Conservation (phyloP, 2,797 vertebrate species). For the Scomberomorus guttatus region DNA sequence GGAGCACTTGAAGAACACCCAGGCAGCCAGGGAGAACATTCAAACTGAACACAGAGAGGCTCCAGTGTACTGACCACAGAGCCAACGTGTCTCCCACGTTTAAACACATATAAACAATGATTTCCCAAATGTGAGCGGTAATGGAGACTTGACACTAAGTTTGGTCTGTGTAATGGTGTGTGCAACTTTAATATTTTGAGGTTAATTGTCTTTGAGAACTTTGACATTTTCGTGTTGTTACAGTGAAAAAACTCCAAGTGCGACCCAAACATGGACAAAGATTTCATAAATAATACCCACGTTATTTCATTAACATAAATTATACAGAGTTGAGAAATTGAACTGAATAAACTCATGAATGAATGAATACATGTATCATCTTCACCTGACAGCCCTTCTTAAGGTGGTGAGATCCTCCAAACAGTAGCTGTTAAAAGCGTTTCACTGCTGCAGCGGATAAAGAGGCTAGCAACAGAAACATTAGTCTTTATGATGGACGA, state of each 20-base stretch:
- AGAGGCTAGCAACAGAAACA: background rate
- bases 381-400: background rate
- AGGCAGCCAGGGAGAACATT: background rate
- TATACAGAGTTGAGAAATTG: background rate
- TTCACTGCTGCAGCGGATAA: background rate
- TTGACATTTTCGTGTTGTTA: background rate
- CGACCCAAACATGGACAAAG: background rate
- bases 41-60: background rate
- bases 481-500: conserved; percentile 30
- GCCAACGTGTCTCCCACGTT: background rate
- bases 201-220: background rate
- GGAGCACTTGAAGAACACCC: background rate
- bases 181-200: background rate
- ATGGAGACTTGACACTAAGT: background rate
- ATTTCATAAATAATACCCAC: background rate
- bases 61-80: too few species aligned
- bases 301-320: background rate
- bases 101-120: background rate
- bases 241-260: background rate
- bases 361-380: background rate
- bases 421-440: background rate
- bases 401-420: background rate
- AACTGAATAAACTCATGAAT: background rate
- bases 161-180: background rate
- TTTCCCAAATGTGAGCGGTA: background rate